Base-by-base conservation (phyloP, 64 coral and sea anemone genomes). In the Pachyseris speciosa region DNA sequence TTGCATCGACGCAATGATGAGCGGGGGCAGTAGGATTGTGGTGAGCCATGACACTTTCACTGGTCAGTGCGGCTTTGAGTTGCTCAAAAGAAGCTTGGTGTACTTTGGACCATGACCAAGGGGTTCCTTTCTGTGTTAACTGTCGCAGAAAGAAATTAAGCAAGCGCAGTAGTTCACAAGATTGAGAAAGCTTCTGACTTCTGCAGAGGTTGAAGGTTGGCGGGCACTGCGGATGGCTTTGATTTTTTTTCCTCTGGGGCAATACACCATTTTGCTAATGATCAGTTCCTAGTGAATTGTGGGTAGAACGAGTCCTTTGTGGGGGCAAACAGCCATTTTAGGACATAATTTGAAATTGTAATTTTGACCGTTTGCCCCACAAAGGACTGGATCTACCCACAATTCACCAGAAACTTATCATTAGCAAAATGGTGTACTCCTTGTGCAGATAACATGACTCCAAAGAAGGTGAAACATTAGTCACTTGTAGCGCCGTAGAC, bases 161-260 rank as follows among this genome's bases (percentile, higher is more conserved):
- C 74, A 25, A 15, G 74, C 37, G 50, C 33, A 80, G 19, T 78
- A 90, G 8, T 63, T 67, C 1, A 69, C 74, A 17, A 90, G 59
- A 33, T 74, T 53, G 11, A 89, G 29, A 58, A 89, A 89, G 39
- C 86, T 89, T 10, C 71, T 69, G 16, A 78, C 86, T 89, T 89
- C 86, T 33, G 57, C 64, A 67, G 87, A 45, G 7, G 7, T 67
- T 9, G 19, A 4, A 5, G 65, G 42, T 24, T 27, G 27, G 17
- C 28, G 7, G 3, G 30, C 84, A 47, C 28, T 40, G 19, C 11
- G 40, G 13, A 81, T 7, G 1, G 77, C 47, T 59, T 47, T 49
- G 12, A 75, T 27, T 75, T 75, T 75, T 11, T 43, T 75, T 38
- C 20, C 22, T 24, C 44, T 24, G 44, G 71, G 24, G 34, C 9